A percentile compares a stretch with the other conserved stretches of the same genome.
These are phyloP conservation scores for Homalodisca vitripennis DNA, from an alignment of 1,140 invertebrate genomes.

Conservation along the genomic window DNA sequence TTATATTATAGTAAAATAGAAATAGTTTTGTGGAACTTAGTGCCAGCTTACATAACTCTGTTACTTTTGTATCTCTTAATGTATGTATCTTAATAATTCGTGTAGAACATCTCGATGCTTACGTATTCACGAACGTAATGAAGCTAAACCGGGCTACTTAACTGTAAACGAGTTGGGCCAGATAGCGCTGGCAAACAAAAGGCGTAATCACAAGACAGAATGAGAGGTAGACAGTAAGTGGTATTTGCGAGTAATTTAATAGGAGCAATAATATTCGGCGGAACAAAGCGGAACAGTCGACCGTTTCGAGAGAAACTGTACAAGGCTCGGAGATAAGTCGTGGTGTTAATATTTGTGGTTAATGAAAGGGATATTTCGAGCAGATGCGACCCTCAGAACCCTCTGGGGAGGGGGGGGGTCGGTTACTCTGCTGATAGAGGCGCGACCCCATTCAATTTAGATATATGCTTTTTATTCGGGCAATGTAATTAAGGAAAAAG, in stretches of 20 bases:
- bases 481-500: constrained; percentile 9
- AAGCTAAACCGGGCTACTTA: background rate
- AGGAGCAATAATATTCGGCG: background rate
- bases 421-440: background rate
- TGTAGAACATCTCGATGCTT: background rate
- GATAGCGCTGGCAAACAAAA: constrained; percentile 5
- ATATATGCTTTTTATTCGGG: constrained; percentile 17
- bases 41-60: no score
- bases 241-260: constrained; percentile 14
- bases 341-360: constrained; percentile 10
- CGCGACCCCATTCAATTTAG: constrained; percentile 13
- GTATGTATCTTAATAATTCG: no score
- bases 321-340: background rate
- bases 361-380: background rate
- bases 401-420: background rate
- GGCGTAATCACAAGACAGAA: constrained; percentile 1
- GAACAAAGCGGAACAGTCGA: background rate
- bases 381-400: background rate
- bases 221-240: background rate
- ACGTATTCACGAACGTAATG: background rate
- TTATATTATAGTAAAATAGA: no score
- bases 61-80: no score
- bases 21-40: no score
- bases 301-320: background rate
- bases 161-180: background rate